Conservation (phyloP, 2,888 invertebrate species). For the Eristalinus sepulchralis region DNA sequence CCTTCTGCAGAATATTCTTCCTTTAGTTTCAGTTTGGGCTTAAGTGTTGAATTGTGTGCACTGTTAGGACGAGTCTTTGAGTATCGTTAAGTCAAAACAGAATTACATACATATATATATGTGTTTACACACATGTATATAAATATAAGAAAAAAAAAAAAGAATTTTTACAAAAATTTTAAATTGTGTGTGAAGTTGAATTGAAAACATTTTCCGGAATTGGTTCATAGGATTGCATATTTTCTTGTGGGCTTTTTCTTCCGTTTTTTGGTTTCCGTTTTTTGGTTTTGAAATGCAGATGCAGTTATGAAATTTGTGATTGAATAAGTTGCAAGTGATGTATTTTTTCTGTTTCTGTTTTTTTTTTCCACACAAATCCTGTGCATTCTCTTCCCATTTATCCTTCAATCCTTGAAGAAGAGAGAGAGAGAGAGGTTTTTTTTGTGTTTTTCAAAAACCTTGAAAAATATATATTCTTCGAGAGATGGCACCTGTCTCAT, state of each 20-base stretch:
- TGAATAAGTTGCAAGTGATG: neutral
- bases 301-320: neutral
- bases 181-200: conserved; percentile 1
- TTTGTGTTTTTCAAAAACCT: neutral
- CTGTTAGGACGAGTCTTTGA: conserved; percentile 14
- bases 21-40: conserved; percentile 64
- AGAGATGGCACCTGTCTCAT: conserved; percentile 36
- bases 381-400: neutral
- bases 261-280: neutral
- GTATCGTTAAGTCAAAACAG: neutral
- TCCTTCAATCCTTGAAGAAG: too few species aligned
- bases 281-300: neutral
- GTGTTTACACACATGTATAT: neutral
- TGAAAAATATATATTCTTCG: conserved; percentile 17
- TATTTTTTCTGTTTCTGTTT: neutral
- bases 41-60: conserved; percentile 66
- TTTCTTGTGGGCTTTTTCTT: neutral
- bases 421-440: too few species aligned
- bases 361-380: too few species aligned
- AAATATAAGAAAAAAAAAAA: too few species aligned
- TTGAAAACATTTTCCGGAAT: neutral
- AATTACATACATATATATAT: neutral
- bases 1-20: conserved; percentile 56
- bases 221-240: neutral
- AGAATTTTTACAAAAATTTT: neutral